These are phyloP conservation scores for Aldrovandia affinis DNA, from an alignment of 2,797 vertebrate genomes.

Conservation along the genomic window DNA sequence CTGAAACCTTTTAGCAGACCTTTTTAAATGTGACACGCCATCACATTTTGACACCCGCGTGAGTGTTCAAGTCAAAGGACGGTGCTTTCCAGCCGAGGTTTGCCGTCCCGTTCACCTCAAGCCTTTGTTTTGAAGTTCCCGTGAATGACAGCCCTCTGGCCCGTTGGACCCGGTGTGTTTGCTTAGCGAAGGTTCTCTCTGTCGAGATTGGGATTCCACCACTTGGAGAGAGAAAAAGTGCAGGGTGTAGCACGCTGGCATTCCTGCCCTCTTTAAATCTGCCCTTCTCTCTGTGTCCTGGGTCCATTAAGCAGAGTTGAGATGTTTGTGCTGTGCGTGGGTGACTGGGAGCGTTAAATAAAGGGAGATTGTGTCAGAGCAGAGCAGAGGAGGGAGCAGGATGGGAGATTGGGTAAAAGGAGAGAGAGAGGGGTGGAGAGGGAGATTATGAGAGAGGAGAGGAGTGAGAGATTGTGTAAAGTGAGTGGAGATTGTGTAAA, in stretches of 20 bases:
- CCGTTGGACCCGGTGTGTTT: slow-evolving; percentile 5
- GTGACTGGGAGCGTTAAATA: neutral
- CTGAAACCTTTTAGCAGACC: neutral
- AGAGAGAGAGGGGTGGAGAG: neutral
- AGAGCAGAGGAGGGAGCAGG: neutral
- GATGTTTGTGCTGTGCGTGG: neutral
- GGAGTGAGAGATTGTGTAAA: neutral
- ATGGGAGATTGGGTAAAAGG: neutral
- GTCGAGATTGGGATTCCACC: neutral
- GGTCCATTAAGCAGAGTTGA: neutral
- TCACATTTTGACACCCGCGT: neutral
- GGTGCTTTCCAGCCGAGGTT: neutral
- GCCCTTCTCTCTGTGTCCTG: neutral
- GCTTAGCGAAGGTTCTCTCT: slow-evolving; percentile 5
- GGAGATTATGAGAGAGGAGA: neutral
- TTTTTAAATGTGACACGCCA: neutral
- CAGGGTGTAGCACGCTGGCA: neutral
- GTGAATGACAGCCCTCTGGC: slow-evolving; percentile 2
- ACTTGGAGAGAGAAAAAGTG: neutral
- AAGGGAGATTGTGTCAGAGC: neutral
- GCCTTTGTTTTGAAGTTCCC: neutral
- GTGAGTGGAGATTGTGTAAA: too few species aligned
- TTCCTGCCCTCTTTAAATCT: neutral
- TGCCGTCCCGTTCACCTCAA: neutral
- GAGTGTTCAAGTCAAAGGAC: neutral